Conservation (phyloP, 2,888 invertebrate genomes). For the Drosophila lutescens region DNA sequence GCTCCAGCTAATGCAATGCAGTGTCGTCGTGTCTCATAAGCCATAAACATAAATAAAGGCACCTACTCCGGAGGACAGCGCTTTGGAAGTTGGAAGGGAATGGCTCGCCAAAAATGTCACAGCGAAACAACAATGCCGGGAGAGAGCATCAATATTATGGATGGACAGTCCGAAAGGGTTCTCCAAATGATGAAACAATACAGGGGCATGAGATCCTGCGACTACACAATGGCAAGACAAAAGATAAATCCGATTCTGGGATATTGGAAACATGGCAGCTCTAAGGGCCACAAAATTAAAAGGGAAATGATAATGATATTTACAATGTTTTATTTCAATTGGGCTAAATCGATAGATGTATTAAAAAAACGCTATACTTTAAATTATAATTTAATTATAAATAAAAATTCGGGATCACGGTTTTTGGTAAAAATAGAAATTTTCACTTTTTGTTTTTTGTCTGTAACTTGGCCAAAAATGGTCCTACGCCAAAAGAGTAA, state of each 20-base stretch:
- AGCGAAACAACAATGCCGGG: constrained; percentile 40
- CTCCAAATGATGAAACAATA: constrained; percentile 52
- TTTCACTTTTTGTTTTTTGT: too few relatives aligned
- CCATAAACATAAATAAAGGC: constrained; percentile 83
- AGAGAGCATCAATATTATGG: constrained; percentile 51
- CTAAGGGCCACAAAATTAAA: background rate
- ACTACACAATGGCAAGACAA: constrained; percentile 8
- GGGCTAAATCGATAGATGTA: too few relatives aligned
- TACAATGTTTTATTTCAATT: too few relatives aligned
- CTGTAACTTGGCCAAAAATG: too few relatives aligned
- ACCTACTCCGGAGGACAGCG: constrained; percentile 56
- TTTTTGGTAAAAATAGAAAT: too few relatives aligned
- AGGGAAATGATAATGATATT: background rate
- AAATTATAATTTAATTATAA: too few relatives aligned
- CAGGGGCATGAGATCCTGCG: constrained; percentile 2
- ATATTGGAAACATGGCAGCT: constrained; percentile 4
- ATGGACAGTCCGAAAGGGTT: constrained; percentile 41
- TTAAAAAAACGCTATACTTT: too few relatives aligned
- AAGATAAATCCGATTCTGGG: constrained; percentile 7
- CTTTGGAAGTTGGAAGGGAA: constrained; percentile 7
- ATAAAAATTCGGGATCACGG: too few relatives aligned
- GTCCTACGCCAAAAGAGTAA: too few relatives aligned
- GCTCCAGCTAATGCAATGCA: constrained; percentile 75
- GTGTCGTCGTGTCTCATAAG: constrained; percentile 76
- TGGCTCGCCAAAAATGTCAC: constrained; percentile 57